Evolutionary conservation across 92 coral and sea anemone genomes (phyloP).

Genomic region (Chrysogorgia sp.): DNA sequence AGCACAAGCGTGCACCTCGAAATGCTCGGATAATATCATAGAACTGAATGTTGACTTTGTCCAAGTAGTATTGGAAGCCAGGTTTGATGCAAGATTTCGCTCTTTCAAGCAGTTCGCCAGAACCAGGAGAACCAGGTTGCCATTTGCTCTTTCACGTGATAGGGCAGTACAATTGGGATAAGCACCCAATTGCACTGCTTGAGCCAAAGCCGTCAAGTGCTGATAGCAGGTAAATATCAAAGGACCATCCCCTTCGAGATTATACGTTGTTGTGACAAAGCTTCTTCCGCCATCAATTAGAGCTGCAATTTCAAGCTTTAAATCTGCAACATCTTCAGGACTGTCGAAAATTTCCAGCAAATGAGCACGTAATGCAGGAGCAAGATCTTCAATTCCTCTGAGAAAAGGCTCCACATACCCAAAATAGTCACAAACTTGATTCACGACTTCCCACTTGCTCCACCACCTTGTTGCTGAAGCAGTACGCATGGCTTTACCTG

Average conservation of each 20-base stretch:
- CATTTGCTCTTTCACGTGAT: conserved; percentile 53
- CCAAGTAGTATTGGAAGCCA: conserved; percentile 41
- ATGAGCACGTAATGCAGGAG: conserved; percentile 68
- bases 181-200: conserved; percentile 44
- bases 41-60: conserved; percentile 9
- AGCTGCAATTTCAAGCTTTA: conserved; percentile 66
- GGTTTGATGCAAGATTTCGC: conserved; percentile 53
- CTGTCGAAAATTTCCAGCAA: conserved; percentile 69
- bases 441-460: conserved; percentile 42
- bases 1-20: conserved; percentile 21
- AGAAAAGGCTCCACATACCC: conserved; percentile 44
- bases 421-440: conserved; percentile 36
- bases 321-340: conserved; percentile 55
- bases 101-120: conserved; percentile 36
- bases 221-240: conserved; percentile 29
- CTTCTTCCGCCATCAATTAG: conserved; percentile 62
- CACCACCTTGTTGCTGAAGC: conserved; percentile 33
- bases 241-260: no score
- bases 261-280: conserved; percentile 24
- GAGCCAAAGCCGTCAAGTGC: conserved; percentile 37
- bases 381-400: conserved; percentile 40
- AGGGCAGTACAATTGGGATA: conserved; percentile 39
- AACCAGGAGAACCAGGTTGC: conserved; percentile 6
- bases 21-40: conserved; percentile 54
- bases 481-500: background rate